Conservation (phyloP, 2,113 vertebrate species). For the Vulpes vulpes region DNA sequence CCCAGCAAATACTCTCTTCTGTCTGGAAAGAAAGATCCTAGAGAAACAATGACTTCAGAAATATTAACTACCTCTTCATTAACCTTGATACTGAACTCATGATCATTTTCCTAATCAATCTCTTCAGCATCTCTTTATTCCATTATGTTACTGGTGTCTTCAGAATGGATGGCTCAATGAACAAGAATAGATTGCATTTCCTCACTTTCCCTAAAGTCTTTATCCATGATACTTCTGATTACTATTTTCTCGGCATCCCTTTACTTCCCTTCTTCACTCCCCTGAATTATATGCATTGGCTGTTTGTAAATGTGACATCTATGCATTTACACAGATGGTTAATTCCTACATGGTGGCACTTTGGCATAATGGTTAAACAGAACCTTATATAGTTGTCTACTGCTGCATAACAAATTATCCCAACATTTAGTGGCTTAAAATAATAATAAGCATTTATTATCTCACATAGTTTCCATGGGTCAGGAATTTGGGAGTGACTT, state of each 20-base stretch:
- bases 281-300: neutral
- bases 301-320: constrained; percentile 6
- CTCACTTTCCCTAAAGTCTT: neutral
- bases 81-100: neutral
- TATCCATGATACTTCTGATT: neutral
- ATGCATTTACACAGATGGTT: neutral
- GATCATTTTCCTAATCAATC: neutral
- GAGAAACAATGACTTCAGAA: neutral
- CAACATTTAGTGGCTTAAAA: neutral
- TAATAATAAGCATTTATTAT: neutral
- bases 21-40: neutral
- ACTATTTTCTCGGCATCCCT: neutral
- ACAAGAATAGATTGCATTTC: neutral
- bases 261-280: neutral
- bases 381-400: neutral
- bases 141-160: neutral
- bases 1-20: neutral
- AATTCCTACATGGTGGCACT: neutral
- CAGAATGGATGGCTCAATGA: neutral
- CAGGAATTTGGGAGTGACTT: neutral
- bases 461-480: neutral
- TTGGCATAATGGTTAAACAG: neutral
- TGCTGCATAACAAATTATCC: neutral
- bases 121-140: neutral
- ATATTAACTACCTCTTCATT: neutral